phyloP scores from a whole-genome alignment of 2,113 vertebrate species.

The Rhombomys opimus region DNA sequence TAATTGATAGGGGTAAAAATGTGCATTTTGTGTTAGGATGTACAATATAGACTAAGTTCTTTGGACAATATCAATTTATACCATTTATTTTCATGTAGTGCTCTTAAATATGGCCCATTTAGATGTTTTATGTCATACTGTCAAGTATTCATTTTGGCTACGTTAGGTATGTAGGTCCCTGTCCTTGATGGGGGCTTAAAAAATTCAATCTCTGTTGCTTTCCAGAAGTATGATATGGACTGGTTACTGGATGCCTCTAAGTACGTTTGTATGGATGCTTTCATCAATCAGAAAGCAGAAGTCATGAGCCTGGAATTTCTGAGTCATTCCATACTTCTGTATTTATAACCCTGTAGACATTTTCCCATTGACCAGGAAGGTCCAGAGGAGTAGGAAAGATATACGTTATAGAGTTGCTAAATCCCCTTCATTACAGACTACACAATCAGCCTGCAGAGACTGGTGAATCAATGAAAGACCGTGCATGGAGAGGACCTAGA shows the following conservation, averaged over 20 bases:
- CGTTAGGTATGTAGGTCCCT: background rate
- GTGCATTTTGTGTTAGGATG: background rate
- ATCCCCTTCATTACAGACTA: background rate
- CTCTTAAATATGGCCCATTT: background rate
- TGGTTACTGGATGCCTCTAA: background rate
- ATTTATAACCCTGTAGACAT: background rate
- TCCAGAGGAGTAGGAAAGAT: background rate
- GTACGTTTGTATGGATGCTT: background rate
- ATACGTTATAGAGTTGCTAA: constrained; percentile 20
- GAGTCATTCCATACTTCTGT: constrained; percentile 1
- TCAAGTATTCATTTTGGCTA: background rate
- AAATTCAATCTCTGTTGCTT: background rate
- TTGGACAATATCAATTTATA: background rate
- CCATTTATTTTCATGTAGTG: background rate
- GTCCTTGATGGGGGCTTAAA: background rate
- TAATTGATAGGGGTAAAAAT: background rate
- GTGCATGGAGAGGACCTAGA: too few species aligned
- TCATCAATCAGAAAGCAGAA: constrained; percentile 8
- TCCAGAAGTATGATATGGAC: background rate
- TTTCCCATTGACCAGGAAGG: background rate
- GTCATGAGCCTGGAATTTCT: constrained; percentile 17
- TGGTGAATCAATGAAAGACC: too few species aligned
- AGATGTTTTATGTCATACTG: background rate
- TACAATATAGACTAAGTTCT: background rate
- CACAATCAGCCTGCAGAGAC: background rate